phyloP scores from a whole-genome alignment of 2,113 vertebrate species.

The Recurvirostra avosetta region DNA sequence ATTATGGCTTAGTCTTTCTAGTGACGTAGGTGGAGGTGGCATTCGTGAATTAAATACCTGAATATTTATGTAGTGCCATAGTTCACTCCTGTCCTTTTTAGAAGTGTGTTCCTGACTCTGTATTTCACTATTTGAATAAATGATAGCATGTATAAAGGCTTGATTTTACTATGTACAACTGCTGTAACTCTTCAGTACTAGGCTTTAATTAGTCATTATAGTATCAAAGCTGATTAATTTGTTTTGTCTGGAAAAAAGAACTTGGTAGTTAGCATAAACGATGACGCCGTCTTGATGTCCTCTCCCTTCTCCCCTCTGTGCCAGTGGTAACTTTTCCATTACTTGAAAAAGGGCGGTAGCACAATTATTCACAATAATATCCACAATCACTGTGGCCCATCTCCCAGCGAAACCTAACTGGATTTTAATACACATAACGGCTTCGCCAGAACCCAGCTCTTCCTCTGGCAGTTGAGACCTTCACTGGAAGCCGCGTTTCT shows the following conservation, averaged over 20 bases:
- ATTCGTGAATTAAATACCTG: not conserved
- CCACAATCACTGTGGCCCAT: not conserved
- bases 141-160: not conserved
- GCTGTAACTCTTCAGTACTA: not conserved
- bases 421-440: rapidly evolving
- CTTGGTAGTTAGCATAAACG: not conserved
- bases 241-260: not conserved
- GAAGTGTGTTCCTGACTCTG: not conserved
- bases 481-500: not conserved
- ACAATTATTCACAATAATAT: not conserved
- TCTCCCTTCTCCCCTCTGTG: not conserved
- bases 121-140: not conserved
- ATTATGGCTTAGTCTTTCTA: not conserved
- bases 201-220: not conserved
- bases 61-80: not conserved
- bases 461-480: too few species aligned
- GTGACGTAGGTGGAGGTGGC: not conserved
- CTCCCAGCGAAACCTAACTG: not conserved
- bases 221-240: not conserved
- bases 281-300: not conserved
- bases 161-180: not conserved
- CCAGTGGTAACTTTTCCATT: not conserved
- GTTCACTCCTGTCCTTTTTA: not conserved
- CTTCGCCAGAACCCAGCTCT: too few species aligned
- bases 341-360: too few species aligned